A percentile compares a stretch with the other conserved stretches of the same genome.
phyloP scores from a whole-genome alignment of 2,797 vertebrate species.

The Spinus olivaceus region DNA sequence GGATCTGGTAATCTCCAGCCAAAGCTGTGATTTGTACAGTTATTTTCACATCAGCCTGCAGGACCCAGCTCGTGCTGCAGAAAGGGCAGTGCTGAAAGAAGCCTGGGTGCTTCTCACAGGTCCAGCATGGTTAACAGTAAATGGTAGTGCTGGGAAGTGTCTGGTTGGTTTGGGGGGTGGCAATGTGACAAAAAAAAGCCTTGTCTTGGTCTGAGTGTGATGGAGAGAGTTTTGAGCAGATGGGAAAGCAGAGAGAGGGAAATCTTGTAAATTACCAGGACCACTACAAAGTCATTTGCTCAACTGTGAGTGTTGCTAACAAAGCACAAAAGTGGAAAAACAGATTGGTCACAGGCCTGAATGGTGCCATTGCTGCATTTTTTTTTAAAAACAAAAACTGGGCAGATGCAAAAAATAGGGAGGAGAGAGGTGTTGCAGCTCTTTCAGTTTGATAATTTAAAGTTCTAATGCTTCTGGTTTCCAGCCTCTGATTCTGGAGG shows the following conservation, averaged over 20 bases:
- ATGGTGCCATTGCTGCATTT: rapidly evolving
- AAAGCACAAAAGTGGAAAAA: not conserved
- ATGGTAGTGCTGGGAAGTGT: not conserved
- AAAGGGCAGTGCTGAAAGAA: not conserved
- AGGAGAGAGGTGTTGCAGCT: not conserved
- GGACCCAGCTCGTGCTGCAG: not conserved
- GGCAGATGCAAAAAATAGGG: not conserved
- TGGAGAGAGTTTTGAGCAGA: not conserved
- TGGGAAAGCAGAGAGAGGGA: not conserved
- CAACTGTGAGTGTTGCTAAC: not conserved
- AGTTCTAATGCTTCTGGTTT: not conserved
- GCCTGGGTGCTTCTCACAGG: not conserved
- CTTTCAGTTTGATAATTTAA: not conserved
- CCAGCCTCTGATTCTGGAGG: too few species aligned
- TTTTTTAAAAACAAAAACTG: not conserved
- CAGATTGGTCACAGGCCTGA: not conserved
- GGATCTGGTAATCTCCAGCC: not conserved
- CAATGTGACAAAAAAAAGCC: not conserved
- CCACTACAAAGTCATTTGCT: not conserved
- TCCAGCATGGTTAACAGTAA: not conserved
- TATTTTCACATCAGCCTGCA: not conserved
- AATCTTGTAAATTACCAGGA: not conserved
- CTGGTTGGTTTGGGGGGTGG: not conserved
- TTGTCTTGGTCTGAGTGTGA: not conserved
- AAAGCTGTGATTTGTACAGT: not conserved